Evolutionary conservation across 2,113 vertebrate species (phyloP).

Genomic region (Eupsittula cactorum): DNA sequence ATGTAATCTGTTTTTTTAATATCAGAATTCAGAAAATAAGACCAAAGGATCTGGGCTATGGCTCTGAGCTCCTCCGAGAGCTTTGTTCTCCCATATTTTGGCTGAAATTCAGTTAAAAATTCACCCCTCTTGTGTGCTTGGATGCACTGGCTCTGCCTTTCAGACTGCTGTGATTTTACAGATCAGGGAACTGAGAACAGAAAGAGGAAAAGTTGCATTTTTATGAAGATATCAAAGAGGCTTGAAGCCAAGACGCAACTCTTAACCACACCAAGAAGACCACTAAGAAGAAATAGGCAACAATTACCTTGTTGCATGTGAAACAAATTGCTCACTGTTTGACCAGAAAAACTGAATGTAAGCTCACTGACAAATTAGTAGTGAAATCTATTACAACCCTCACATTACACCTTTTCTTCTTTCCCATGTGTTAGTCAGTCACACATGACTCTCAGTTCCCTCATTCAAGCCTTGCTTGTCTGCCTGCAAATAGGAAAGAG

Average conservation of each 20-base stretch:
- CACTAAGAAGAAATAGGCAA: neutral
- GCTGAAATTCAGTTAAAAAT: neutral
- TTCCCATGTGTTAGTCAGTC: neutral
- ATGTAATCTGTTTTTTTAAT: neutral
- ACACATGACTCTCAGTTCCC: neutral
- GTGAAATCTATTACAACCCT: neutral
- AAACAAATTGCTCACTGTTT: neutral
- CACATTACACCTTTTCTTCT: neutral
- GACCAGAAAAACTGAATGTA: neutral
- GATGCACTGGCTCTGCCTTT: neutral
- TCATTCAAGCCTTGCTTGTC: neutral
- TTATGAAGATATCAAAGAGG: neutral
- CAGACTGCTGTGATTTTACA: neutral
- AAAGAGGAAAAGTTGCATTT: neutral
- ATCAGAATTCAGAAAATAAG: conserved; percentile 1
- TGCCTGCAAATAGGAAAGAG: conserved; percentile 25
- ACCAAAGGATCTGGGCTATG: neutral
- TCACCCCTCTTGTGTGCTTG: neutral
- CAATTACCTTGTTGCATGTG: neutral
- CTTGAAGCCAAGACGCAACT: neutral
- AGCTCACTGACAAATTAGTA: neutral
- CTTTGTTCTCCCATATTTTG: neutral
- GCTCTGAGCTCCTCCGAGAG: neutral
- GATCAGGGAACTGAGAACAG: neutral
- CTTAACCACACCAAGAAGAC: neutral